Base-by-base conservation (phyloP, 2,888 invertebrate species). In the Gnatocerus cornutus region DNA sequence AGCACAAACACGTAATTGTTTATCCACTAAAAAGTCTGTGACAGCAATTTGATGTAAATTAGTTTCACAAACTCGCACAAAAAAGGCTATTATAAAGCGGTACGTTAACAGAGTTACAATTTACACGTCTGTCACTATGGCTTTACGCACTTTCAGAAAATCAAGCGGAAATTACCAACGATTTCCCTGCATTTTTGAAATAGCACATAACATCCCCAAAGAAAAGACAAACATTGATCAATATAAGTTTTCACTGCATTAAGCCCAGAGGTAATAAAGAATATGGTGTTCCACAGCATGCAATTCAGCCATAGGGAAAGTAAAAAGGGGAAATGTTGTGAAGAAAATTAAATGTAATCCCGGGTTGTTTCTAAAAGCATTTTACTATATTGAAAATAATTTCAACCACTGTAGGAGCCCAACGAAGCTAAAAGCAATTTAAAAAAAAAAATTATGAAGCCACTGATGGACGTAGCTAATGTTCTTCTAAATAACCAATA, bases 1-100 rank as follows among this genome's bases (percentile, higher is more conserved):
- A 61, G 61, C 50, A 61, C 37, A 48, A 61, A 62, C 62, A 50
- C 39, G 62, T 62, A 62, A 62, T 62, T 62, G 41, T 52, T 62
- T 62, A 62, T 62, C 52, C 52, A 62, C 62, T 52, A 64, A 64
- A 63, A 64, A 64, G 29, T 55, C 41, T 45, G 53, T 64, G 53
- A 53, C 64, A 64, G 41, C 64, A 64, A 55, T 64, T 64, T 64
- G 53, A 64, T 64, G 64, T 53, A 64, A 64, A 64, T 64, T 64
- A 53, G 53, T 55, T 64, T 55, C 37, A 41, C 62, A 62, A 52
- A 52, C 52, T 50, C 39, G 12, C 3, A 21, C 33, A 63, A 63
- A 53, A 62, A 63, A 41, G 43, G 43, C 53, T 41, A 64, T 64
- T 64, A 64, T 55, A 64, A 63, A 43, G 33, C 33, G 59, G 30